Evolutionary conservation across 2,797 vertebrate species (phyloP).

Genomic region (Cossypha heuglini): DNA sequence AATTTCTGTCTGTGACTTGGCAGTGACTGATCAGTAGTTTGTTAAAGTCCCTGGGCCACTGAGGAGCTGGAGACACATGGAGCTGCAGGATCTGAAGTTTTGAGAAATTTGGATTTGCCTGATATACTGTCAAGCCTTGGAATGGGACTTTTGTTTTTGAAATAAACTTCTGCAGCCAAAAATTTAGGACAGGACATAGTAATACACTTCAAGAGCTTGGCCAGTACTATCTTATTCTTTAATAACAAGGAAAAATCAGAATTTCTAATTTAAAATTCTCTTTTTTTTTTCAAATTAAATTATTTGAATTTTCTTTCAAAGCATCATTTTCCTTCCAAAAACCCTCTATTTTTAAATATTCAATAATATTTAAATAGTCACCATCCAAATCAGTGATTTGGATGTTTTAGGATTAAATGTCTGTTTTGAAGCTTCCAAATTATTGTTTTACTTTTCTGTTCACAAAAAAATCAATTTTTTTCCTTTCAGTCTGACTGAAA

Average conservation of each 20-base stretch:
- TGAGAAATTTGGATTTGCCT: not conserved
- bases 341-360: not conserved
- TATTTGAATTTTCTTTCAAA: not conserved
- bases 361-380: not conserved
- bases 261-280: not conserved
- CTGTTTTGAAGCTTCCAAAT: not conserved
- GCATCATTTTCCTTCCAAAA: not conserved
- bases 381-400: not conserved
- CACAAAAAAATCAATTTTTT: not conserved
- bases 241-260: not conserved
- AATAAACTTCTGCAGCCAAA: not conserved
- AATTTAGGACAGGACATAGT: not conserved
- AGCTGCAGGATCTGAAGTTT: not conserved
- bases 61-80: not conserved
- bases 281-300: not conserved
- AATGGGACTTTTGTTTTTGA: not conserved
- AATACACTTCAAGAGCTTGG: not conserved
- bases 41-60: not conserved
- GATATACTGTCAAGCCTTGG: not conserved
- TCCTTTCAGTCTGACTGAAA: constrained; percentile 13
- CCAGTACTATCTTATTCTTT: not conserved
- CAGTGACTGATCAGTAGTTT: not conserved
- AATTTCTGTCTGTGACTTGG: not conserved
- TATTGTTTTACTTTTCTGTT: not conserved
- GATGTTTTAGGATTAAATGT: not conserved